These are phyloP conservation scores for Salmo trutta DNA, from an alignment of 2,797 vertebrate species.

Conservation along the genomic window DNA sequence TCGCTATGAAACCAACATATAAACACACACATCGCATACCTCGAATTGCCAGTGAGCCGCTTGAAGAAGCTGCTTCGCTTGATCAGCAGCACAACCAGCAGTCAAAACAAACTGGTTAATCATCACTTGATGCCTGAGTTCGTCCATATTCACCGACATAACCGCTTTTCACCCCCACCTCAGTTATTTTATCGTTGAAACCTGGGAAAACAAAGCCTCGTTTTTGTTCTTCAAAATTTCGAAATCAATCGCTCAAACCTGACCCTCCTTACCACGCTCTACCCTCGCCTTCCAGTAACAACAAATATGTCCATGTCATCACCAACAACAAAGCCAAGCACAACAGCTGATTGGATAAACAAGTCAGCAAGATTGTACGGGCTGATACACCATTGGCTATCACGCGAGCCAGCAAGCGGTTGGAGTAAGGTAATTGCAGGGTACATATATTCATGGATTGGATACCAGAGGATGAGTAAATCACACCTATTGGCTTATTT, in stretches of 20 bases:
- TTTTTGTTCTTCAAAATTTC: slow-evolving; percentile 5
- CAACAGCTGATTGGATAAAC: slow-evolving; percentile 64
- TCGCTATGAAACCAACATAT: background rate
- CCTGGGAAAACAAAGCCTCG: background rate
- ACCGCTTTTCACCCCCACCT: slow-evolving; percentile 29
- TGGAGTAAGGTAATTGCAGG: slow-evolving; percentile 44
- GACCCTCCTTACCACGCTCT: slow-evolving; percentile 40
- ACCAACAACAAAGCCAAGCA: slow-evolving; percentile 70
- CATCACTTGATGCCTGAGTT: slow-evolving; percentile 88
- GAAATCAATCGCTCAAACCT: slow-evolving; percentile 8
- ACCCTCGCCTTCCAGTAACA: slow-evolving; percentile 64
- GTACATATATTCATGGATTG: slow-evolving; percentile 25
- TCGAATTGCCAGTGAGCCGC: slow-evolving; percentile 91
- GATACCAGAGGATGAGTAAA: slow-evolving; percentile 7
- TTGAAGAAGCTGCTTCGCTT: slow-evolving; percentile 87
- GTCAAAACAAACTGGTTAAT: slow-evolving; percentile 90
- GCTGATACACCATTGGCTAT: slow-evolving; percentile 60
- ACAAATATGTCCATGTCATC: slow-evolving; percentile 71
- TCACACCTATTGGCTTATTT: slow-evolving; percentile 54
- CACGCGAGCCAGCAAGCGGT: slow-evolving; percentile 12
- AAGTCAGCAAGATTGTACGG: slow-evolving; percentile 30
- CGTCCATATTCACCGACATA: slow-evolving; percentile 90
- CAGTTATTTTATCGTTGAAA: slow-evolving; percentile 5
- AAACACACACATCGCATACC: slow-evolving; percentile 63
- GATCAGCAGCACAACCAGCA: slow-evolving; percentile 85